Evolutionary conservation across 2,113 vertebrate genomes (phyloP).

Genomic region (Anguilla japonica): DNA sequence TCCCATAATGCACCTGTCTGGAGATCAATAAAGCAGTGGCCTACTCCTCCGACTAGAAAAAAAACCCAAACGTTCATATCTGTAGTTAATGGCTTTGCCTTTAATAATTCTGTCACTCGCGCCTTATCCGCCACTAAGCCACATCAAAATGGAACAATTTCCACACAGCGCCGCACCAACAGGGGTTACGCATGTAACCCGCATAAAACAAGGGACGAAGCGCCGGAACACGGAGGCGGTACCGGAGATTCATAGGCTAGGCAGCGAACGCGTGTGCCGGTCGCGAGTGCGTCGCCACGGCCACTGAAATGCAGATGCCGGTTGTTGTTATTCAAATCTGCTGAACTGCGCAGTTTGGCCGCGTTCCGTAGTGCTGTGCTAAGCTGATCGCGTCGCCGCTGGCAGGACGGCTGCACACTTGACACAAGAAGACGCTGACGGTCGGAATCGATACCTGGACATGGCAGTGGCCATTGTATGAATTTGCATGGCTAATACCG

Average conservation of each 20-base stretch:
- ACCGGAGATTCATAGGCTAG: neutral
- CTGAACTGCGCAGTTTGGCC: conserved; percentile 22
- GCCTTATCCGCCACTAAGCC: neutral
- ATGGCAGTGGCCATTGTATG: conserved; percentile 2
- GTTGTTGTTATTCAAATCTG: conserved; percentile 19
- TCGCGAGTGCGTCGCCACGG: neutral
- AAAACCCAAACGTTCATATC: neutral
- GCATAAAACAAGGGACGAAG: neutral
- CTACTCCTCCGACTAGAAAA: too few relatives aligned
- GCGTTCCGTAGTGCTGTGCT: conserved; percentile 17
- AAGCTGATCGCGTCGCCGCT: conserved; percentile 19
- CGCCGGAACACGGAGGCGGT: neutral
- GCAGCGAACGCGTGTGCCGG: neutral
- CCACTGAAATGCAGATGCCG: neutral
- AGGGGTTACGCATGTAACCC: neutral
- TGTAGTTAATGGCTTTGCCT: neutral
- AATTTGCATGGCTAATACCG: conserved; percentile 31
- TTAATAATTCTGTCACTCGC: neutral
- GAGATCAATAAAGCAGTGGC: too few relatives aligned
- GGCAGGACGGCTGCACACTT: conserved; percentile 4
- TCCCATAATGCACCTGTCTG: too few relatives aligned
- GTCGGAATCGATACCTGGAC: conserved; percentile 30
- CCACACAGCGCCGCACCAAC: neutral
- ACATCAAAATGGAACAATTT: neutral
- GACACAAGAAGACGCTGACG: conserved; percentile 24